Conservation (phyloP, 2,888 invertebrate species). For the Amorpha juglandis region DNA sequence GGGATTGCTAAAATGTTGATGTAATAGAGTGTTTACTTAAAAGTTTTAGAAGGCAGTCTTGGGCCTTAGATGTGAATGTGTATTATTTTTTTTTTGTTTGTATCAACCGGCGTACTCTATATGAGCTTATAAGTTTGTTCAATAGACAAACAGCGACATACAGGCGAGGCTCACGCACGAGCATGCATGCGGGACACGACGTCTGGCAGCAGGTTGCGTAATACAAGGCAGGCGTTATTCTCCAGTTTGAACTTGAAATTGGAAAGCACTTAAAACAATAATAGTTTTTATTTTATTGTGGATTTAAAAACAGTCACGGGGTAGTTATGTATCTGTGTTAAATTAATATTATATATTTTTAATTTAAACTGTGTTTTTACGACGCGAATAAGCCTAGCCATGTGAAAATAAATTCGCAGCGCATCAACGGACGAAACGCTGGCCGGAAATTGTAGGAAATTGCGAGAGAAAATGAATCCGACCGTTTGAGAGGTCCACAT, state of each 20-base stretch:
- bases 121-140: constrained; percentile 43
- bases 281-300: background rate
- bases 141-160: constrained; percentile 45
- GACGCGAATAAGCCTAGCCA: constrained; percentile 31
- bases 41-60: too few relatives aligned
- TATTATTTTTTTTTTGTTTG: too few relatives aligned
- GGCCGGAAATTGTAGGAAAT: constrained; percentile 84
- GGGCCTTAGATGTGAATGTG: too few relatives aligned
- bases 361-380: constrained; percentile 28
- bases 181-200: constrained; percentile 51
- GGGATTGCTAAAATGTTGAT: background rate
- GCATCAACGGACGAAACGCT: constrained; percentile 73
- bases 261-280: constrained; percentile 26
- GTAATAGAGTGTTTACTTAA: too few relatives aligned
- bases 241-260: constrained; percentile 71
- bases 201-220: constrained; percentile 60
- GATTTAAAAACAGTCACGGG: background rate
- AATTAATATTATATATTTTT: constrained; percentile 13
- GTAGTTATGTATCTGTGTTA: too few relatives aligned
- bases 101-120: background rate
- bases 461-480: constrained; percentile 83
- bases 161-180: constrained; percentile 49
- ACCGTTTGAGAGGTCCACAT: constrained; percentile 72
- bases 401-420: constrained; percentile 74
- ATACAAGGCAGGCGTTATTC: constrained; percentile 71